Evolutionary conservation across 2,888 invertebrate genomes (phyloP).

Genomic region (Atrina japonica): DNA sequence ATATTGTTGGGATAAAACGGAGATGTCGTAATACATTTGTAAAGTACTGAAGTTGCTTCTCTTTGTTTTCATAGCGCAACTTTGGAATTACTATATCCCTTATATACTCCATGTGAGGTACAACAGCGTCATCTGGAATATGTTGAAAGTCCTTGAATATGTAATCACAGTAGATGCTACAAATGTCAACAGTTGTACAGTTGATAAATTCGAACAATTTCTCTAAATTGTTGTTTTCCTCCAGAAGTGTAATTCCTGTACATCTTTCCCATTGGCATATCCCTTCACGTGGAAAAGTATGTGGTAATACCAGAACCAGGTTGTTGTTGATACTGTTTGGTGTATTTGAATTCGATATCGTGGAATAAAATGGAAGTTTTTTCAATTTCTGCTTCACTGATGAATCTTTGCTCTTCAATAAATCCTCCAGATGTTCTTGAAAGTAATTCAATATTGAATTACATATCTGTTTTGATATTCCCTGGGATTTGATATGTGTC

Average conservation of each 20-base stretch:
- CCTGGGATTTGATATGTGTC: too few relatives aligned
- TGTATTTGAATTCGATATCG: too few relatives aligned
- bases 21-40: background rate
- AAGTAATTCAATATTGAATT: too few relatives aligned
- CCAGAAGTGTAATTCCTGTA: background rate
- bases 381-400: background rate
- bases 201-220: background rate
- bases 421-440: too few relatives aligned
- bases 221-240: background rate
- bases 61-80: background rate
- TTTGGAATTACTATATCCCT: constrained; percentile 3
- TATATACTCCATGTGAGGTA: constrained; percentile 11
- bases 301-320: background rate
- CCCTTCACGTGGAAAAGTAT: background rate
- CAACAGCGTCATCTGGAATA: background rate
- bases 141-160: background rate
- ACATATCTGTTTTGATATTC: too few relatives aligned
- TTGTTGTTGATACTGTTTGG: background rate
- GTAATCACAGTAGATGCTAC: background rate
- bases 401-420: too few relatives aligned
- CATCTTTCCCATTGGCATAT: background rate
- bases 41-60: background rate
- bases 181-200: background rate
- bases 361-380: background rate
- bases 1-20: background rate